These are phyloP conservation scores for Cervus canadensis DNA, from an alignment of 2,113 vertebrate species.

Conservation along the genomic window DNA sequence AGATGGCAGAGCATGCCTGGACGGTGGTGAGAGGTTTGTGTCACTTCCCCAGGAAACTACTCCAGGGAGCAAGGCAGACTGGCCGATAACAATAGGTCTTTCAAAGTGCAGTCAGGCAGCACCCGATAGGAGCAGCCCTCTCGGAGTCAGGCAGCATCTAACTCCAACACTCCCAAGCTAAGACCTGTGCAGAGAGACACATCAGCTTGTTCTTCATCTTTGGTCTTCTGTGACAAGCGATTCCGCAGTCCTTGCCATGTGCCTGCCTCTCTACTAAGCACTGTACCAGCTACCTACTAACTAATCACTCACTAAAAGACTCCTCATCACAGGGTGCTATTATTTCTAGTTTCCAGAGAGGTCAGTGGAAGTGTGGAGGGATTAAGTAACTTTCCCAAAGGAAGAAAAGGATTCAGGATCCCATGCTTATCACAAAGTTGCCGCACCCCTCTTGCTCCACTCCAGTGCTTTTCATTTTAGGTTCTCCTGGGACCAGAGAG, in stretches of 20 bases:
- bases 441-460: background rate
- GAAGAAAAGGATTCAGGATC: background rate
- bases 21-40: background rate
- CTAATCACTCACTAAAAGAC: background rate
- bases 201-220: background rate
- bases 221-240: background rate
- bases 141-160: background rate
- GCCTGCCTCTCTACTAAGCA: background rate
- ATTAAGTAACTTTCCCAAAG: background rate
- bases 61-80: background rate
- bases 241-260: background rate
- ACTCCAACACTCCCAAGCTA: background rate
- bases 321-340: background rate
- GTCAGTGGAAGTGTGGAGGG: background rate
- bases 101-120: background rate
- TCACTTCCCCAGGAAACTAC: background rate
- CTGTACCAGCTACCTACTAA: background rate
- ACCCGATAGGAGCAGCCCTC: background rate
- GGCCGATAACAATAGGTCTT: slow-evolving; percentile 17
- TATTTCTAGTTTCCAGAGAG: background rate
- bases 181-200: background rate
- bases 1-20: slow-evolving; percentile 37
- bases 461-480: background rate
- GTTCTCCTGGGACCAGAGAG: background rate
- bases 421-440: background rate